Percentiles rank a stretch among this genome's conserved stretches.
Evolutionary conservation across 1,140 invertebrate genomes (phyloP).

Genomic region (Elysia chlorotica): DNA sequence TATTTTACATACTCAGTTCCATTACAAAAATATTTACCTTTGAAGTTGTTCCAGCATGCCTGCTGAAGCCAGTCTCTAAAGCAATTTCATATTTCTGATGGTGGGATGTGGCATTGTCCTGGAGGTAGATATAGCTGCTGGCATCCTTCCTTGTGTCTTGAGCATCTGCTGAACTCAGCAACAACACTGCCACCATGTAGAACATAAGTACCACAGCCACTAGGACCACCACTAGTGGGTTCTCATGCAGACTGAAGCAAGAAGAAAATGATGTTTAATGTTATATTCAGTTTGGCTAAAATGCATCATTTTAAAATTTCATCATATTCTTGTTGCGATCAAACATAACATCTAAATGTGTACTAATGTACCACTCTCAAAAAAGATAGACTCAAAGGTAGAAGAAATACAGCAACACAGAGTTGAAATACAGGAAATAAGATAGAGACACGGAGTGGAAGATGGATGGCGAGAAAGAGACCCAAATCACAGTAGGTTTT

Average conservation of each 20-base stretch:
- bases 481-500: too few species aligned
- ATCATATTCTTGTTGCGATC: too few species aligned
- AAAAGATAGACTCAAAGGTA: too few species aligned
- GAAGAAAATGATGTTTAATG: not conserved
- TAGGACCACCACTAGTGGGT: slow-evolving; percentile 52
- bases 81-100: slow-evolving; percentile 58
- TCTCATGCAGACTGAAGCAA: slow-evolving; percentile 49
- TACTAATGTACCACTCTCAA: too few species aligned
- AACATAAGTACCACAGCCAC: slow-evolving; percentile 60
- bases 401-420: too few species aligned
- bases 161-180: slow-evolving; percentile 61
- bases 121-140: slow-evolving; percentile 50
- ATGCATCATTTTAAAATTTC: not conserved
- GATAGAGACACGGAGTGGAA: too few species aligned
- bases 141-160: slow-evolving; percentile 60
- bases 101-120: slow-evolving; percentile 56
- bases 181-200: slow-evolving; percentile 61
- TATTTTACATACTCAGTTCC: too few species aligned
- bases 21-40: too few species aligned
- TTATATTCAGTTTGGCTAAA: not conserved
- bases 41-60: slow-evolving; percentile 56
- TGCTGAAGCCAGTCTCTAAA: slow-evolving; percentile 60
- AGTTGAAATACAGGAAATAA: too few species aligned
- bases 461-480: too few species aligned
- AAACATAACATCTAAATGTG: too few species aligned